Evolutionary conservation across 2,888 invertebrate genomes (phyloP), one percentile per base, ranked within the genome.

Genomic region (Eutolmus rufibarbis): DNA sequence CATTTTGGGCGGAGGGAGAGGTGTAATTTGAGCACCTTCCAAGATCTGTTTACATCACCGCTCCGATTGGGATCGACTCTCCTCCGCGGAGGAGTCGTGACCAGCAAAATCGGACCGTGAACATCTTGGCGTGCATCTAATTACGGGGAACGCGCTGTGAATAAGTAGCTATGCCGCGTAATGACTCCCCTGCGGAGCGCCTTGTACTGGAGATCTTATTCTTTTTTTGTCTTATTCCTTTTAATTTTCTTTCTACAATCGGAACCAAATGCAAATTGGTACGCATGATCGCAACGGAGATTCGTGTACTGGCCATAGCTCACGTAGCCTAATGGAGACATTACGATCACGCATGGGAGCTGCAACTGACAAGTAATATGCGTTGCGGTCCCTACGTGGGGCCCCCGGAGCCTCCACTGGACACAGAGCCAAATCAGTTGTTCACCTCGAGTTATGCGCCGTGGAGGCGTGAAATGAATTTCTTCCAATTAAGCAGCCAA

Each of bases 241-340:
- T 43, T 74, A 74, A 74, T 74, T 86, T 74, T 86, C 46, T 86
- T 86, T 12, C 23, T 28, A 66, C 66, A 66, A 86, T 86, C 86
- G 86, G 78, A 86, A 86, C 78, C 78, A 86, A 86, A 78, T 86
- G 86, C 78, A 86, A 78, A 86, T 86, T 78, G 57, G 86, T 57
- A 86, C 86, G 86, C 86, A 86, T 86, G 78, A 86, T 86, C 79
- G 43, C 31, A 86, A 40, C 77, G 57, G 56, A 78, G 23, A 57
- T 86, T 57, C 78, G 66, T 86, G 77, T 79, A 57, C 66, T 57
- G 23, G 40, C 23, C 78, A 86, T 86, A 86, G 51, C 86, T 86
- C 86, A 86, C 86, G 86, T 86, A 86, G 34, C 37, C 40, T 86
- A 78, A 86, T 86, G 78, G 86, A 86, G 86, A 86, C 86, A 86